Conservation (phyloP, 2,113 vertebrate species). For the Saimiri boliviensis region DNA sequence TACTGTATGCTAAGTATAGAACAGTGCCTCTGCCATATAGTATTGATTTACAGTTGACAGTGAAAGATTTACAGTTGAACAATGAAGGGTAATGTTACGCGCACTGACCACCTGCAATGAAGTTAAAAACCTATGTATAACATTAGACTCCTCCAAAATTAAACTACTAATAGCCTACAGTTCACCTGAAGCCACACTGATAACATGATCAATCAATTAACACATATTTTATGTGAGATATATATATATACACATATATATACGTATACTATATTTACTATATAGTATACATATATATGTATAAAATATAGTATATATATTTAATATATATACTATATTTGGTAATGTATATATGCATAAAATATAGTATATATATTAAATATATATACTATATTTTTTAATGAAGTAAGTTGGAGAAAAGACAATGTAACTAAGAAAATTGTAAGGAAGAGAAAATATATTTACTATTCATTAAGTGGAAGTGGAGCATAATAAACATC, state of each 20-base stretch:
- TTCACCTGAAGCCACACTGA: not conserved
- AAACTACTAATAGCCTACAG: not conserved
- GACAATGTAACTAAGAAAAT: not conserved
- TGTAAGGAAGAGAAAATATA: not conserved
- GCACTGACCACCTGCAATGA: not conserved
- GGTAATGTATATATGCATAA: no score
- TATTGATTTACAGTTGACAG: not conserved
- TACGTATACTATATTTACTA: not conserved
- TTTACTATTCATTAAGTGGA: not conserved
- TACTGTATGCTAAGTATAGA: not conserved
- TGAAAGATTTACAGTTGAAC: no score
- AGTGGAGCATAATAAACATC: not conserved
- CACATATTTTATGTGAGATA: not conserved
- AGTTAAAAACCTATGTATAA: not conserved
- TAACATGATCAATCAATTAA: not conserved
- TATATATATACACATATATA: not conserved
- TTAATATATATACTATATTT: no score
- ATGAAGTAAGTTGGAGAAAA: not conserved
- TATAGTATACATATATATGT: no score
- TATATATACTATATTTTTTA: not conserved
- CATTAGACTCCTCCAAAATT: not conserved
- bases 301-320: no score
- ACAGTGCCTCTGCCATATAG: not conserved
- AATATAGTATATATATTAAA: not conserved
- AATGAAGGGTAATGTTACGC: not conserved